These are phyloP conservation scores for Linnaemya tessellans DNA, from an alignment of 2,888 invertebrate genomes.

Conservation along the genomic window DNA sequence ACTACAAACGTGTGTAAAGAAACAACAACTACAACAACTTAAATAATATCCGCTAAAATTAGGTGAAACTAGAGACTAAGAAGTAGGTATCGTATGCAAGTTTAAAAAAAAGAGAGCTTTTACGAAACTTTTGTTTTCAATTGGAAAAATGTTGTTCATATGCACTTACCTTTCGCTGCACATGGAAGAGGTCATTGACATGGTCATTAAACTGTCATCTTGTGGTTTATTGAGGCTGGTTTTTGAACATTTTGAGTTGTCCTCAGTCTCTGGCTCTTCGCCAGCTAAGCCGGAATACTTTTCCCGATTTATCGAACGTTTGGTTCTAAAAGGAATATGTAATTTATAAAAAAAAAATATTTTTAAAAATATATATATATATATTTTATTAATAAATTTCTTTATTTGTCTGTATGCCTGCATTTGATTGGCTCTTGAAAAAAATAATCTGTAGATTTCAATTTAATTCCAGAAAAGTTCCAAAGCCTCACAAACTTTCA, in stretches of 20 bases:
- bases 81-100: not conserved
- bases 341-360: too few species aligned
- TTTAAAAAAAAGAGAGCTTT: conserved; percentile 42
- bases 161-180: conserved; percentile 79
- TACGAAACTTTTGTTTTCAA: not conserved
- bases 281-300: conserved; percentile 79
- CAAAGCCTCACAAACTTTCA: too few species aligned
- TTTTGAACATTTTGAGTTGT: conserved; percentile 65
- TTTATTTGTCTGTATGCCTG: too few species aligned
- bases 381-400: too few species aligned
- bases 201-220: conserved; percentile 74
- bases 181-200: conserved; percentile 78
- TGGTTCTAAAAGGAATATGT: conserved; percentile 80
- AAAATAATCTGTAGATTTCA: too few species aligned
- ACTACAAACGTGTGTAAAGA: conserved; percentile 9
- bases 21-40: conserved; percentile 1
- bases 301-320: conserved; percentile 86
- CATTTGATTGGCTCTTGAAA: too few species aligned
- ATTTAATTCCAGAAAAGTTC: too few species aligned
- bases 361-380: too few species aligned
- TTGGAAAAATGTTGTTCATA: not conserved
- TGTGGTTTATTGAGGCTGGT: conserved; percentile 62
- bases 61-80: not conserved
- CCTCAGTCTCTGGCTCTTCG: conserved; percentile 82
- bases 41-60: not conserved